phyloP scores from a whole-genome alignment of 2,888 invertebrate genomes.

The Chrysodeixis includens region DNA sequence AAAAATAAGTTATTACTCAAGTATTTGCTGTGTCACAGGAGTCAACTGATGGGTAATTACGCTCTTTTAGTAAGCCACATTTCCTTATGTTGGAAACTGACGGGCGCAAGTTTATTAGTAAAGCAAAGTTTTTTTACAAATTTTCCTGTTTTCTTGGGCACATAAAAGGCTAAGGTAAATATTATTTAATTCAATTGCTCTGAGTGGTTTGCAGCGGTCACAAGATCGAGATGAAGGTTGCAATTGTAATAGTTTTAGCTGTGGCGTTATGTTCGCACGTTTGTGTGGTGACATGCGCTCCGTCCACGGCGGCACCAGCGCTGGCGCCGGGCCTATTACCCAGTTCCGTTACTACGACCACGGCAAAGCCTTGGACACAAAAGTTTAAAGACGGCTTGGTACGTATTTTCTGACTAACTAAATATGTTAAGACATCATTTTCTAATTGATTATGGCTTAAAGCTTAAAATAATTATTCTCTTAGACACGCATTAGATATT shows the following conservation, averaged over 20 bases:
- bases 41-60: constrained; percentile 30
- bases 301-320: constrained; percentile 19
- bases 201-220: constrained; percentile 26
- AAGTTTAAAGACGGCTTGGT: constrained; percentile 73
- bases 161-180: constrained; percentile 46
- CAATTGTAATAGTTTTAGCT: constrained; percentile 52
- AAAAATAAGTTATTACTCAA: constrained; percentile 19
- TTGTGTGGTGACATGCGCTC: constrained; percentile 51
- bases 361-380: constrained; percentile 66
- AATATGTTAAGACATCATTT: too few relatives aligned
- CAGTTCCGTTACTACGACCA: constrained; percentile 55
- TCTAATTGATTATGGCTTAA: too few relatives aligned
- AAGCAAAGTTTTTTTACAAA: constrained; percentile 13
- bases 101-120: constrained; percentile 13
- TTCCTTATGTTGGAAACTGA: constrained; percentile 30
- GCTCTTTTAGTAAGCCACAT: constrained; percentile 12
- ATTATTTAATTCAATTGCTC: constrained; percentile 29
- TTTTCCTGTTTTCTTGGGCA: constrained; percentile 47
- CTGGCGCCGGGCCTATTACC: constrained; percentile 33
- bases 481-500: too few relatives aligned
- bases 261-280: constrained; percentile 53
- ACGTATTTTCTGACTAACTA: constrained; percentile 43
- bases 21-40: constrained; percentile 23
- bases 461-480: too few relatives aligned
- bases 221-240: constrained; percentile 58